phyloP scores from a whole-genome alignment of 2,888 invertebrate species.

The Rhagonycha fulva region DNA sequence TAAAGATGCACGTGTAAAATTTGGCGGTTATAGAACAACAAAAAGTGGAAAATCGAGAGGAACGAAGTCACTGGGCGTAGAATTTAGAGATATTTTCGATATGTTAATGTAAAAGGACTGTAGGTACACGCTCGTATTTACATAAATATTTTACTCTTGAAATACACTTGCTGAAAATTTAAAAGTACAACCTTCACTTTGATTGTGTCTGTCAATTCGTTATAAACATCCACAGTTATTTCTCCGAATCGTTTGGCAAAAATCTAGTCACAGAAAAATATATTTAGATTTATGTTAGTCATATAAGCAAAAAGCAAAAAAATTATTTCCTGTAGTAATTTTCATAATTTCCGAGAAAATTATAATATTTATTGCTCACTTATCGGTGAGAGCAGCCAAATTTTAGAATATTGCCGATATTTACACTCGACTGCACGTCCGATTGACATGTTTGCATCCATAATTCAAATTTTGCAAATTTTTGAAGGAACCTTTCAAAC shows the following conservation, averaged over 20 bases:
- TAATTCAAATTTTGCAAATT: not conserved
- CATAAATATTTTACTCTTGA: not conserved
- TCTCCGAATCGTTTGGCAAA: slow-evolving; percentile 7
- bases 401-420: not conserved
- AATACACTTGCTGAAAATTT: not conserved
- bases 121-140: not conserved
- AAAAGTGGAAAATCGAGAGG: not conserved
- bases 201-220: slow-evolving; percentile 1
- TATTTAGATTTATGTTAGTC: slow-evolving; percentile 6
- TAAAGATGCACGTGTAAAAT: not conserved
- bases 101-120: not conserved
- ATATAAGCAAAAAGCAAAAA: not conserved
- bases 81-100: not conserved
- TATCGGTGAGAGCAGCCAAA: not conserved
- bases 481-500: not conserved
- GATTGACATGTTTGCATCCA: not conserved
- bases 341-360: not conserved
- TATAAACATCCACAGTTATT: not conserved
- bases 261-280: not conserved
- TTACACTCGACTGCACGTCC: not conserved
- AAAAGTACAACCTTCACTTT: not conserved
- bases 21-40: not conserved
- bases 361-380: not conserved
- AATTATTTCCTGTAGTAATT: slow-evolving; percentile 8
- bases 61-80: not conserved